phyloP scores from a whole-genome alignment of 2,113 vertebrate genomes.

The Marmota monax region DNA sequence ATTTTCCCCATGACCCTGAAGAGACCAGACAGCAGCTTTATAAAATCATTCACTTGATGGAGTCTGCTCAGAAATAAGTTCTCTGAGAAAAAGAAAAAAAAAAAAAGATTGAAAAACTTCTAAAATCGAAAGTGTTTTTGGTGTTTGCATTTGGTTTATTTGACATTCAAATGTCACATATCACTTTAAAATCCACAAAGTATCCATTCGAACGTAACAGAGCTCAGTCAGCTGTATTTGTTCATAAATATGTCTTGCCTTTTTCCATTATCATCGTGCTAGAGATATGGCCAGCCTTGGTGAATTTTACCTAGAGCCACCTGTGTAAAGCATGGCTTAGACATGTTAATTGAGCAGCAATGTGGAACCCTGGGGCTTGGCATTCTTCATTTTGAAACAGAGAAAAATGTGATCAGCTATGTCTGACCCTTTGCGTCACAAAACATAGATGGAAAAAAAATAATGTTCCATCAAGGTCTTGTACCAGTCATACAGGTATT shows the following conservation, averaged over 20 bases:
- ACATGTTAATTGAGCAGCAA: neutral
- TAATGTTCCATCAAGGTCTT: neutral
- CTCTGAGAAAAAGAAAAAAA: neutral
- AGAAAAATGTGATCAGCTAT: neutral
- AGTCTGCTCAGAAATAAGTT: constrained; percentile 33
- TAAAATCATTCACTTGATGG: constrained; percentile 55
- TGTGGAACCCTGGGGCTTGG: neutral
- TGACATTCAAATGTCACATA: neutral
- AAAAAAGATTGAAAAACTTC: neutral
- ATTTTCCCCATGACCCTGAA: constrained; percentile 57
- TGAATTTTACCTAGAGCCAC: neutral
- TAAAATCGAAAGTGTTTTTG: constrained; percentile 31
- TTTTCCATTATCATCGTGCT: neutral
- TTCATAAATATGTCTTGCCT: constrained; percentile 23
- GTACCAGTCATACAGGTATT: neutral
- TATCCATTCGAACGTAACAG: neutral
- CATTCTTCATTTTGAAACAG: neutral
- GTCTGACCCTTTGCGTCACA: neutral
- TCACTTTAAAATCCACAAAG: constrained; percentile 1
- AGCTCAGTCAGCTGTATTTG: neutral
- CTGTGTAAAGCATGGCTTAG: neutral
- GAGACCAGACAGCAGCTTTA: constrained; percentile 39
- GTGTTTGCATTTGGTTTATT: neutral
- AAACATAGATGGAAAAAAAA: neutral
- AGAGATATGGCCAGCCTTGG: neutral